Evolutionary conservation across 2,113 vertebrate genomes (phyloP).

Genomic region (Xenopus laevis): DNA sequence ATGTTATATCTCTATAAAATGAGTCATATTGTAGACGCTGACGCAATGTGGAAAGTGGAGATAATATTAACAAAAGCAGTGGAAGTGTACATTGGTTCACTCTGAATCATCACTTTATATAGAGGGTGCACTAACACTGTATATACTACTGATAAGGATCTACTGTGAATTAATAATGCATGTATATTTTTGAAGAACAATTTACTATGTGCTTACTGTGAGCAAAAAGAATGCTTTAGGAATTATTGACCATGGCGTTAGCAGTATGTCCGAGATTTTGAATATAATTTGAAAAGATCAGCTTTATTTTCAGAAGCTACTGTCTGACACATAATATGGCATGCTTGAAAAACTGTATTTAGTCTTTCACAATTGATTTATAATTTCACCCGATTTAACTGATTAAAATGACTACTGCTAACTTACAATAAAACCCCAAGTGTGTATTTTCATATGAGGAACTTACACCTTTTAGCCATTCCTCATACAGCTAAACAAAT

Average conservation of each 20-base stretch:
- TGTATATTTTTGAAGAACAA: no score
- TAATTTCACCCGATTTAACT: background rate
- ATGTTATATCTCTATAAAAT: no score
- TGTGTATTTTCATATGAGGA: background rate
- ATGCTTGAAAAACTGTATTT: conserved; percentile 1
- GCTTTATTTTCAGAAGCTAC: conserved; percentile 16
- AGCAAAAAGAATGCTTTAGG: no score
- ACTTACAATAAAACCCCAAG: background rate
- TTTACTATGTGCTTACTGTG: no score
- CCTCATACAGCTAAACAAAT: conserved; percentile 29
- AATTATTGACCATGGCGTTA: background rate
- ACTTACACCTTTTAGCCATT: conserved; percentile 33
- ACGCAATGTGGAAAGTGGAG: no score
- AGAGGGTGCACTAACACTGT: no score
- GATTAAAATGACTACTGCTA: background rate
- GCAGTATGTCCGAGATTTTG: background rate
- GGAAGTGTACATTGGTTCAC: no score
- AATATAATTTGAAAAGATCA: conserved; percentile 4
- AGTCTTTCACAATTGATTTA: conserved; percentile 23
- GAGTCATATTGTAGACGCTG: no score
- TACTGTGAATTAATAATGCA: no score
- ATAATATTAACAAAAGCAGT: no score
- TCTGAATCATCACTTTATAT: no score
- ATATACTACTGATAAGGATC: no score
- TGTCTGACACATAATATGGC: conserved; percentile 14